Percentiles rank a stretch among this genome's conserved stretches.
These are phyloP conservation scores for Zaprionus lachaisei DNA, from an alignment of 1,140 invertebrate species.

Conservation along the genomic window DNA sequence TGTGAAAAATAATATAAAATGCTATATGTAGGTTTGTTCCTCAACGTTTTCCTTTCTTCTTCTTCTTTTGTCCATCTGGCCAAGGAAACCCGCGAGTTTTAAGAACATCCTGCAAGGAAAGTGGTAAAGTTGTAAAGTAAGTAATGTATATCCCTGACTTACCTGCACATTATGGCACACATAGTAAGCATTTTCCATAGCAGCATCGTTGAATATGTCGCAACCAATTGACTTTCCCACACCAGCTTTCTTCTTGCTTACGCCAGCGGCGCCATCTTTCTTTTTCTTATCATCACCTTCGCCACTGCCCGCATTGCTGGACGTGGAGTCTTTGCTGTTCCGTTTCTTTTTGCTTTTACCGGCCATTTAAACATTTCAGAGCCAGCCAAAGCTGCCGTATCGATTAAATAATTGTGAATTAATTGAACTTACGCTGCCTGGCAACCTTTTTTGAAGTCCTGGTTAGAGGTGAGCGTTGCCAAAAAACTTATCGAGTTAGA, in stretches of 20 bases:
- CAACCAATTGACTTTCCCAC: conserved; percentile 89
- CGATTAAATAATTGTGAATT: neutral
- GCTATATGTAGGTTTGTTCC: neutral
- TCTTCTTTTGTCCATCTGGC: conserved; percentile 92
- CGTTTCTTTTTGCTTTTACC: conserved; percentile 85
- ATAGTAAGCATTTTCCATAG: conserved; percentile 95
- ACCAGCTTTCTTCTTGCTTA: conserved; percentile 86
- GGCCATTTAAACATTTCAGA: conserved; percentile 63
- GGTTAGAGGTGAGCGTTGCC: neutral
- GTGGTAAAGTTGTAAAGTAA: neutral
- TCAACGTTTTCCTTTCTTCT: conserved; percentile 87
- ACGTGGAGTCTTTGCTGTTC: conserved; percentile 86
- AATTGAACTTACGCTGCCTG: neutral
- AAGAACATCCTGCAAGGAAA: conserved; percentile 75
- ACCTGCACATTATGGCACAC: conserved; percentile 95
- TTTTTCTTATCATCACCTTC: conserved; percentile 84
- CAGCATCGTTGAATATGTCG: conserved; percentile 93
- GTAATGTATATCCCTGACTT: neutral
- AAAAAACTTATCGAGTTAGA: neutral
- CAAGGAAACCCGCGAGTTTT: conserved; percentile 92
- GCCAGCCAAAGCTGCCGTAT: neutral
- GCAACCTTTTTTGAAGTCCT: neutral
- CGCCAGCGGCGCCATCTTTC: conserved; percentile 69
- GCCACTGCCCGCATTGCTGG: conserved; percentile 81
- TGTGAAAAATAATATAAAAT: neutral